Evolutionary conservation across 2,888 invertebrate species (phyloP).

Genomic region (Galerucella nymphaeae): DNA sequence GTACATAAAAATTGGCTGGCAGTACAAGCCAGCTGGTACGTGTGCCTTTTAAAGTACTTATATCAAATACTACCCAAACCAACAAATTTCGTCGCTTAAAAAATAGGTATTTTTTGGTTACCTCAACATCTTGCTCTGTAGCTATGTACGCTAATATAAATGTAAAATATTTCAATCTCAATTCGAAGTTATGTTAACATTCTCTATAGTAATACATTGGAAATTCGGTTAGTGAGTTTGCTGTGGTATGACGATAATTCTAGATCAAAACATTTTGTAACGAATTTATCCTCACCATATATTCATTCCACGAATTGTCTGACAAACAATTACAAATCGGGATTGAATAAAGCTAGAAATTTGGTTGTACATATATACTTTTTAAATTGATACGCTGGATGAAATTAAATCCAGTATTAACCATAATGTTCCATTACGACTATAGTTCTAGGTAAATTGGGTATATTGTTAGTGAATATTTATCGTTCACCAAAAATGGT

Average conservation of each 20-base stretch:
- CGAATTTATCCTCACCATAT: not conserved
- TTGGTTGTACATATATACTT: not conserved
- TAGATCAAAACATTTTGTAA: conserved; percentile 2
- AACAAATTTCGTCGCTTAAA: too few species aligned
- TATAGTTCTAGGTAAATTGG: too few species aligned
- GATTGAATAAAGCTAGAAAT: conserved; percentile 3
- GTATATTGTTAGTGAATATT: too few species aligned
- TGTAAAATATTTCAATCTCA: not conserved
- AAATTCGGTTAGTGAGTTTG: not conserved
- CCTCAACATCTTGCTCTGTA: too few species aligned
- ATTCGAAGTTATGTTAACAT: not conserved
- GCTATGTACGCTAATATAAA: too few species aligned
- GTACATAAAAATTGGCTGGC: too few species aligned
- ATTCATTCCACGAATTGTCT: conserved; percentile 8
- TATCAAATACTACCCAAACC: too few species aligned
- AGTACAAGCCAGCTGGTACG: too few species aligned
- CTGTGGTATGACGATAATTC: not conserved
- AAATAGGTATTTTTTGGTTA: too few species aligned
- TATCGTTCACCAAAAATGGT: too few species aligned
- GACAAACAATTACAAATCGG: conserved; percentile 3
- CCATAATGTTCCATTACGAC: not conserved
- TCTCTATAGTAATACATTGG: not conserved
- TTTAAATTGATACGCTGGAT: not conserved
- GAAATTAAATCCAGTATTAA: not conserved
- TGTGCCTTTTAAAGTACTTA: too few species aligned